These are phyloP conservation scores for Octopus bimaculoides DNA, from an alignment of 1,140 invertebrate species.

Conservation along the genomic window DNA sequence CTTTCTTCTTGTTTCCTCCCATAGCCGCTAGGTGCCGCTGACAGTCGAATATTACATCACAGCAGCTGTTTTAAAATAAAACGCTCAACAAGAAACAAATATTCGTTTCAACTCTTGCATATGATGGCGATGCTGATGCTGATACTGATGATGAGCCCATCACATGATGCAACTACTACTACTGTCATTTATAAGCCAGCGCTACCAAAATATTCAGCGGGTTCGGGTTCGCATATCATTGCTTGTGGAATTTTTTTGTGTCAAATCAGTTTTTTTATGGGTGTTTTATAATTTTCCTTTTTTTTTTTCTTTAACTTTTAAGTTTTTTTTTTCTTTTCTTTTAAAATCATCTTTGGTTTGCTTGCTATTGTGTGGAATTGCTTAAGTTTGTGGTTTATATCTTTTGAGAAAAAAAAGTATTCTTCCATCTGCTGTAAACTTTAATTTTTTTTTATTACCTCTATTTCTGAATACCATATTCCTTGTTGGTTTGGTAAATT, in stretches of 20 bases:
- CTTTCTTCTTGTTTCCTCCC: constrained; percentile 12
- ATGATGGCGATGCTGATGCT: no score
- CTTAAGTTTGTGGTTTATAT: constrained; percentile 11
- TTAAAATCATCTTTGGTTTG: constrained; percentile 10
- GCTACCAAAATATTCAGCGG: neutral
- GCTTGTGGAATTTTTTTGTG: constrained; percentile 6
- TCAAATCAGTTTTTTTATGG: constrained; percentile 8
- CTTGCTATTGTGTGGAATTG: constrained; percentile 8
- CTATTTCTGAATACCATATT: neutral
- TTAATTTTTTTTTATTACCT: neutral
- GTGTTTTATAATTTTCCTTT: neutral
- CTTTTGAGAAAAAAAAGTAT: constrained; percentile 1
- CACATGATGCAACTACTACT: neutral
- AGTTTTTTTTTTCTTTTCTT: neutral
- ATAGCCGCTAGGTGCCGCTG: constrained; percentile 12
- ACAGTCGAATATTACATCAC: neutral
- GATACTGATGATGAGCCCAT: no score
- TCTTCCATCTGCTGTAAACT: neutral
- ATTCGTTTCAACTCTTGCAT: no score
- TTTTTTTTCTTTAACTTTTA: neutral
- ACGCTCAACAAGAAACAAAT: no score
- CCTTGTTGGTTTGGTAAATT: constrained; percentile 3
- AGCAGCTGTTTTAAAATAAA: neutral
- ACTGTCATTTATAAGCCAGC: constrained; percentile 4
- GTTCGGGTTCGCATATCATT: neutral